Evolutionary conservation across 2,113 vertebrate species (phyloP).

Genomic region (Crotalus horridus): DNA sequence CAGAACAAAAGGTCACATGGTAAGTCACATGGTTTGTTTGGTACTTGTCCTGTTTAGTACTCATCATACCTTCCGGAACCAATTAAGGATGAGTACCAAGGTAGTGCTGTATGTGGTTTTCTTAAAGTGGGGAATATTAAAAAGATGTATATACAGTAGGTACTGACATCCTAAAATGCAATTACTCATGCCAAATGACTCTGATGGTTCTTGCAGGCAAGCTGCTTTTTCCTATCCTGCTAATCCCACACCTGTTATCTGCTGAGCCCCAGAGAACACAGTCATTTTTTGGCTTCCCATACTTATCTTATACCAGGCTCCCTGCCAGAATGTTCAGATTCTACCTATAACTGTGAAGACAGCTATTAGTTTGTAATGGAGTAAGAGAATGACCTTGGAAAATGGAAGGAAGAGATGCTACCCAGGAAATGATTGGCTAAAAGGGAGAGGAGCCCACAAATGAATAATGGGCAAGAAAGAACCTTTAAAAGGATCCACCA

Average conservation of each 20-base stretch:
- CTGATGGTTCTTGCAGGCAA: neutral
- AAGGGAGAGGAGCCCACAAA: neutral
- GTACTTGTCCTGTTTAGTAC: neutral
- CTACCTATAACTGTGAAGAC: neutral
- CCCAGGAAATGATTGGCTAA: neutral
- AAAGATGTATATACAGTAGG: neutral
- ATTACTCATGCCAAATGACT: neutral
- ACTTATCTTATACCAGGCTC: neutral
- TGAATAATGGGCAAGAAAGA: neutral
- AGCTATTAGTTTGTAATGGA: neutral
- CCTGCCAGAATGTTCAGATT: neutral
- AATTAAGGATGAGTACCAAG: neutral
- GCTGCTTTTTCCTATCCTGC: neutral
- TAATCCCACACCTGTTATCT: constrained; percentile 8
- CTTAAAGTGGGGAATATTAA: neutral
- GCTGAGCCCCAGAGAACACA: neutral
- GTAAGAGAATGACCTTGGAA: neutral
- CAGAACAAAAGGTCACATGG: neutral
- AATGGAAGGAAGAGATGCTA: neutral
- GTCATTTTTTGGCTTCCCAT: neutral
- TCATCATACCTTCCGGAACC: neutral
- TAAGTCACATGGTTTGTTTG: neutral
- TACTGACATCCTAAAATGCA: neutral
- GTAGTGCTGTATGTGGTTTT: neutral
- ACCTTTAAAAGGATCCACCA: neutral